Base-by-base conservation (phyloP, 2,797 vertebrate species). In the Valencia hispanica region DNA sequence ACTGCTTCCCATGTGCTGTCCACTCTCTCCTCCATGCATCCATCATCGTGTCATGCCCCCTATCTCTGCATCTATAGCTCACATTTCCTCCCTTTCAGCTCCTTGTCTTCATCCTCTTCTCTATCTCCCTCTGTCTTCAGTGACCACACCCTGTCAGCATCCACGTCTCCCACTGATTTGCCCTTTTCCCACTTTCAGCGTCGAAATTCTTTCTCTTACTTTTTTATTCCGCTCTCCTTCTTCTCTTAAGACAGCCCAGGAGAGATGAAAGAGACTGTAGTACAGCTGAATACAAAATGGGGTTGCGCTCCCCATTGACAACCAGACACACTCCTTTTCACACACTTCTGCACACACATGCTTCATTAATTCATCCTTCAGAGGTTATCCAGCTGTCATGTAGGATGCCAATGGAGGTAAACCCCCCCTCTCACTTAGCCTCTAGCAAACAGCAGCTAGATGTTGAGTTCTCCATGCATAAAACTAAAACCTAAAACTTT, bases 131-230 rank as follows among this genome's bases (percentile, higher is more conserved):
- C 75, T 80, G 78, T 87, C 75, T 88, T 81, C 10, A 69, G 68
- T 86, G 92, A 88, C 92, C 93, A 93, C 93, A 85, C 93, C 93
- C 93, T 89, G 82, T 80, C 79, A 85, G 83, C 79, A 88, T 84
- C 86, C 79, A 81, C 25, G 34, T 72, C 74, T 77, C 57, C 59
- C 68, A 18, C 57, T 45, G 47, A 59, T 74, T 55, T 51, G 39
- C 17, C 51, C 32, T 22, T 12, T 43, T 8, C 12, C 45, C 1
- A 50, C 11, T 43, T 9, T 17, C 66, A 39, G 34, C n/a, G 47
- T 70, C 10, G 32, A 30, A 18, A 30, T 61, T 6, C 10, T n/a
- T n/a, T 25, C 32, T 27, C 30, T 1, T 32, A 32, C 59, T 45
- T 57, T 61, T 18, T 75, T 47, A 9, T 47, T 27, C 18, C 8